These are phyloP conservation scores for Tringa solitaria DNA, from an alignment of 2,113 vertebrate species.

Conservation along the genomic window DNA sequence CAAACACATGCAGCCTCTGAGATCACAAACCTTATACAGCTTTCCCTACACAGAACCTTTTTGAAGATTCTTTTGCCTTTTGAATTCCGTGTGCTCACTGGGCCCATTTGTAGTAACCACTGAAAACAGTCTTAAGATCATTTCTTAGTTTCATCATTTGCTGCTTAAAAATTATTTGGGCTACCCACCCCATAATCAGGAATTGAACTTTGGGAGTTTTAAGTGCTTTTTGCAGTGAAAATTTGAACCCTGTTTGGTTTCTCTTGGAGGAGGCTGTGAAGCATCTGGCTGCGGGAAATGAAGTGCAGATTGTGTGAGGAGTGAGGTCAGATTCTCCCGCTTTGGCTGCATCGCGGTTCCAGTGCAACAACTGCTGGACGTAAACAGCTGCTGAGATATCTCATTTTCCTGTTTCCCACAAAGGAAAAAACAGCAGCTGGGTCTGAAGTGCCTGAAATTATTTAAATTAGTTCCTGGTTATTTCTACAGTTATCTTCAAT, in stretches of 20 bases:
- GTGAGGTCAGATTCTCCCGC: not conserved
- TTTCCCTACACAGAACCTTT: not conserved
- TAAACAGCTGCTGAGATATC: slow-evolving; percentile 46
- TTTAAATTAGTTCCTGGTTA: slow-evolving; percentile 10
- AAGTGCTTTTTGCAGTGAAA: not conserved
- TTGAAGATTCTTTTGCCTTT: not conserved
- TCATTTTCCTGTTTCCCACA: slow-evolving; percentile 62
- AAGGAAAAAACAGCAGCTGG: slow-evolving; percentile 58
- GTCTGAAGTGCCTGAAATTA: not conserved
- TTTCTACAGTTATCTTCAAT: not conserved
- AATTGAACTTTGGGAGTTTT: not conserved
- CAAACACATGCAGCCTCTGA: not conserved
- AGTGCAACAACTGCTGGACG: slow-evolving; percentile 28
- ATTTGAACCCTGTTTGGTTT: not conserved
- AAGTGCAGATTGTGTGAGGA: not conserved
- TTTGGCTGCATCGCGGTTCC: not conserved
- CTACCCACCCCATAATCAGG: not conserved
- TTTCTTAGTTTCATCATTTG: not conserved
- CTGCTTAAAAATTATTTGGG: not conserved
- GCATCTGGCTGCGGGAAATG: not conserved
- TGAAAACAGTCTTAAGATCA: not conserved
- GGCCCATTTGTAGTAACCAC: accelerated
- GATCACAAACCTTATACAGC: not conserved
- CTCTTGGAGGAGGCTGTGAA: not conserved
- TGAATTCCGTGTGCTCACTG: not conserved